Conservation (phyloP, 2,113 vertebrate species). For the Cacatua alba region DNA sequence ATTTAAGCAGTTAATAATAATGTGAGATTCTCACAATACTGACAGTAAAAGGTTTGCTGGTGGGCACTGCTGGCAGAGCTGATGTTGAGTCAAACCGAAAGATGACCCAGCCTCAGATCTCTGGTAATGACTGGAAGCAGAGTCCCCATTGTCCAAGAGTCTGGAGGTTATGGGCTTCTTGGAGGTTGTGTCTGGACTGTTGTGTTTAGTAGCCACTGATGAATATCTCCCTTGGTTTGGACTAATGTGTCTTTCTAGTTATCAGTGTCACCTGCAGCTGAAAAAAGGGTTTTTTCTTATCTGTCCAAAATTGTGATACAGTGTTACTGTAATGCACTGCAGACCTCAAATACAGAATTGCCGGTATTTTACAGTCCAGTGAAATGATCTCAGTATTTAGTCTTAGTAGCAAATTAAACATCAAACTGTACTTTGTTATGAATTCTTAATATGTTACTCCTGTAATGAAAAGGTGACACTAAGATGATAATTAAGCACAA, state of each 20-base stretch:
- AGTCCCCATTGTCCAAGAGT: fast-evolving
- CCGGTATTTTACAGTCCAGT: background rate
- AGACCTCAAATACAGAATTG: background rate
- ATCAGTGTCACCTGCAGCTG: background rate
- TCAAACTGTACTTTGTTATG: background rate
- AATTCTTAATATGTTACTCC: background rate
- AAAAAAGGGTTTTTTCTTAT: background rate
- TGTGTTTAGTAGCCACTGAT: background rate
- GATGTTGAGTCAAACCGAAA: background rate
- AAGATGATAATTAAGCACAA: background rate
- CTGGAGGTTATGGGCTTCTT: background rate
- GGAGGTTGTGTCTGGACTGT: background rate
- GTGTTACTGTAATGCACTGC: background rate
- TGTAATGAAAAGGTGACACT: background rate
- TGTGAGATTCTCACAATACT: background rate
- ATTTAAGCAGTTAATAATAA: background rate
- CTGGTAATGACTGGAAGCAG: background rate
- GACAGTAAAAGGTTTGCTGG: background rate
- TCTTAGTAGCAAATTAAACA: background rate
- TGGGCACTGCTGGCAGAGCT: background rate
- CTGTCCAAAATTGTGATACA: background rate
- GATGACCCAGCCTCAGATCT: no score
- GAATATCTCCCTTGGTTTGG: background rate
- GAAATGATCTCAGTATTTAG: background rate
- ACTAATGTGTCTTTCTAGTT: background rate